Evolutionary conservation across 64 coral and sea anemone species (phyloP).

Genomic region (Stylophora pistillata): DNA sequence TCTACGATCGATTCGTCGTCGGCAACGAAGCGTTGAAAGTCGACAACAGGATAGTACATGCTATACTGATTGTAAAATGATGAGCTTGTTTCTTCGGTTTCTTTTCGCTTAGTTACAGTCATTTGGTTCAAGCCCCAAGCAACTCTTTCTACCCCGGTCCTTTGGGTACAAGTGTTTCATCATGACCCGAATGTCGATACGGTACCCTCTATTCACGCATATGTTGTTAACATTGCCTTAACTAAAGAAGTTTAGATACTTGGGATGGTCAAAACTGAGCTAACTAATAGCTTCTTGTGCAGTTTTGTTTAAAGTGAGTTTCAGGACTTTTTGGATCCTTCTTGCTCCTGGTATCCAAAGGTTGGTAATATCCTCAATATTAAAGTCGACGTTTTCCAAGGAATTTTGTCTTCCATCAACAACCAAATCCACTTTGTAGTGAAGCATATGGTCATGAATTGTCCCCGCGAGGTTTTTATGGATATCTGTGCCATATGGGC

Average conservation of each 20-base stretch:
- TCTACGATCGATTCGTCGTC: conserved; percentile 68
- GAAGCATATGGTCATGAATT: too few species aligned
- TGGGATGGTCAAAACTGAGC: conserved; percentile 52
- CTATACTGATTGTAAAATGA: conserved; percentile 74
- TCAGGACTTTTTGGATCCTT: too few species aligned
- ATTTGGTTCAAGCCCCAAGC: conserved; percentile 59
- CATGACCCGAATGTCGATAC: conserved; percentile 52
- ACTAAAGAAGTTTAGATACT: conserved; percentile 57
- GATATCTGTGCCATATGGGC: conserved; percentile 38
- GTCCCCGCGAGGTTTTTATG: conserved; percentile 28
- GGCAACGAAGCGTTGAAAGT: conserved; percentile 60
- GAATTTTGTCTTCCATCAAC: too few species aligned
- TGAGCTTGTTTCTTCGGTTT: conserved; percentile 68
- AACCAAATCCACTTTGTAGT: too few species aligned
- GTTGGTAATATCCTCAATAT: too few species aligned
- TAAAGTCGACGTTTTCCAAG: too few species aligned
- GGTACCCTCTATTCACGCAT: conserved; percentile 44
- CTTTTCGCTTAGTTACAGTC: conserved; percentile 66
- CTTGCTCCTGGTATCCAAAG: too few species aligned
- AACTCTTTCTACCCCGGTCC: conserved; percentile 26
- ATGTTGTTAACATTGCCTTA: conserved; percentile 38
- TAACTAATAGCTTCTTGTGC: conserved; percentile 43
- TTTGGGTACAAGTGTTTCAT: conserved; percentile 71
- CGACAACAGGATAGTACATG: conserved; percentile 55
- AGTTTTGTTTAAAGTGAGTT: too few species aligned